A percentile compares a stretch with the other conserved stretches of the same genome.
Evolutionary conservation across 2,888 invertebrate species (phyloP).

Genomic region (Cecidostiba fungosa): DNA sequence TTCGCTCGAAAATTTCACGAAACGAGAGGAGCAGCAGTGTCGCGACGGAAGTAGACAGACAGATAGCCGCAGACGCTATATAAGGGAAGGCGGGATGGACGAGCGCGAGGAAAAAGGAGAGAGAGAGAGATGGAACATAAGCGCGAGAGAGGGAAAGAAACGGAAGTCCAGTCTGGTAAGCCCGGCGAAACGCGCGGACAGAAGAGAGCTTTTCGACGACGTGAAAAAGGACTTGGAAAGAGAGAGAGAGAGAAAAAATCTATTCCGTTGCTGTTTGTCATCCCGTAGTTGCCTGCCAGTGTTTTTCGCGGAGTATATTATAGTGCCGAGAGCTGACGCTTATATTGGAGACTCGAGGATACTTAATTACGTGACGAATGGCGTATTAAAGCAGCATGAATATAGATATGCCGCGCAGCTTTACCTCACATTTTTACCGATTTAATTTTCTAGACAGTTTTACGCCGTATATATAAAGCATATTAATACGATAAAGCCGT

Average conservation of each 20-base stretch:
- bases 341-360: neutral
- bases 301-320: slow-evolving; percentile 14
- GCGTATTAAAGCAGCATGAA: too few species aligned
- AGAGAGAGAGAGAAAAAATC: slow-evolving; percentile 46
- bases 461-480: neutral
- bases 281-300: slow-evolving; percentile 35
- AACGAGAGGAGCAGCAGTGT: slow-evolving; percentile 12
- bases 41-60: slow-evolving; percentile 32
- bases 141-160: slow-evolving; percentile 64
- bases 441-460: too few species aligned
- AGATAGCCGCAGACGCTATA: slow-evolving; percentile 33
- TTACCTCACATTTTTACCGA: too few species aligned
- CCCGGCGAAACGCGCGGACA: slow-evolving; percentile 59
- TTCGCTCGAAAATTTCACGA: slow-evolving; percentile 22
- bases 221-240: slow-evolving; percentile 46
- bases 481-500: slow-evolving; percentile 18
- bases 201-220: slow-evolving; percentile 37
- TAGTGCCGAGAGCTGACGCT: neutral
- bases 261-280: slow-evolving; percentile 60
- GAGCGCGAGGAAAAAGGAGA: slow-evolving; percentile 23
- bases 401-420: too few species aligned
- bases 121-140: slow-evolving; percentile 48
- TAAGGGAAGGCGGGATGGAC: neutral
- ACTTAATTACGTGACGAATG: slow-evolving; percentile 6
- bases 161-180: slow-evolving; percentile 75